Evolutionary conservation across 1,140 invertebrate species (phyloP).

Genomic region (Dinoponera quadriceps): DNA sequence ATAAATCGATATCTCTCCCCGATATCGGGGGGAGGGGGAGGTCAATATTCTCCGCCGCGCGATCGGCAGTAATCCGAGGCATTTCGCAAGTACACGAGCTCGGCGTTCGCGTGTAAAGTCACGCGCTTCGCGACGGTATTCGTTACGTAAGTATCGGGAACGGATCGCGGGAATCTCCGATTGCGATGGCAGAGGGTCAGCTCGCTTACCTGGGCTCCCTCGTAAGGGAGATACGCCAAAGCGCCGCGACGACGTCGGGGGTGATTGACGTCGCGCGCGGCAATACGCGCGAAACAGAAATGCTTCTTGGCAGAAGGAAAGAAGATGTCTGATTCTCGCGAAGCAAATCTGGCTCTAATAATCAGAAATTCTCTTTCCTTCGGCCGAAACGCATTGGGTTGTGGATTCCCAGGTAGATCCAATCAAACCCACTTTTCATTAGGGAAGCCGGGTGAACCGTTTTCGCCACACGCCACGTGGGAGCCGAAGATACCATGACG

Average conservation of each 20-base stretch:
- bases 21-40: slow-evolving; percentile 21
- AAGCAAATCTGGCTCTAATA: no score
- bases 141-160: slow-evolving; percentile 12
- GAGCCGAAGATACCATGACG: no score
- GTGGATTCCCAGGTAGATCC: no score
- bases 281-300: no score
- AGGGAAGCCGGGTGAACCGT: no score
- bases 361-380: no score
- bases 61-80: not conserved
- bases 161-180: not conserved
- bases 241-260: slow-evolving; percentile 55
- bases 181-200: not conserved
- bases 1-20: slow-evolving; percentile 1
- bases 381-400: no score
- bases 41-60: not conserved
- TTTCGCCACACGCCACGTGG: no score
- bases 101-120: slow-evolving; percentile 2
- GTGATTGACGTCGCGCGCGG: slow-evolving; percentile 75
- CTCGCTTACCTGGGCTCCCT: slow-evolving; percentile 74
- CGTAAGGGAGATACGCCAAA: slow-evolving; percentile 77
- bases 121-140: slow-evolving; percentile 7
- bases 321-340: no score
- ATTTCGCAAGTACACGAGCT: slow-evolving; percentile 21
- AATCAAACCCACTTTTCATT: no score
- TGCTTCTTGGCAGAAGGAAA: no score